These are phyloP conservation scores for Megaptera novaeangliae DNA, from an alignment of 2,113 vertebrate species.

Conservation along the genomic window DNA sequence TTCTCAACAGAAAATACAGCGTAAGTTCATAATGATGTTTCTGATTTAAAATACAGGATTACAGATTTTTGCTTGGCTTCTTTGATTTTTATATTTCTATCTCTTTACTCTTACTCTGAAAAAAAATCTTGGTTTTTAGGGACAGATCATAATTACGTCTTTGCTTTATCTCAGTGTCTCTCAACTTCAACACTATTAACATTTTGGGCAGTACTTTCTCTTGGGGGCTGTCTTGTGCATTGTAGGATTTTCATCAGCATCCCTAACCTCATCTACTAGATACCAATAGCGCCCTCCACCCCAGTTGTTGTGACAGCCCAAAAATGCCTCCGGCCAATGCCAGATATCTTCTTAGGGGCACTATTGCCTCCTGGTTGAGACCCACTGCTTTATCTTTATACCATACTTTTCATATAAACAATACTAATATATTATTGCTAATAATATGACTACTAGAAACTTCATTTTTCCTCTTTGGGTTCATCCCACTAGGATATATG, in stretches of 20 bases:
- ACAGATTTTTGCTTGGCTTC: not conserved
- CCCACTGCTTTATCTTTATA: not conserved
- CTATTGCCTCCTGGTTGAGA: not conserved
- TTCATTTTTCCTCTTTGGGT: not conserved
- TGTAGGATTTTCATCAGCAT: not conserved
- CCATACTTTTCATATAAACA: not conserved
- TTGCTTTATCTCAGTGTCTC: not conserved
- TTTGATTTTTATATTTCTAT: not conserved
- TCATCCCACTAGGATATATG: not conserved
- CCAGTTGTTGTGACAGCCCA: not conserved
- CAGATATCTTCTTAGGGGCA: not conserved
- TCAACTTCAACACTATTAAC: not conserved
- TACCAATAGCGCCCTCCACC: not conserved
- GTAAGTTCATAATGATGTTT: not conserved
- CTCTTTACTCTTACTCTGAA: not conserved
- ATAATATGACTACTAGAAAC: not conserved
- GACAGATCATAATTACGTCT: not conserved
- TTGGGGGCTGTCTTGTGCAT: not conserved
- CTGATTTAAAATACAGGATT: not conserved
- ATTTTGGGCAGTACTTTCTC: not conserved
- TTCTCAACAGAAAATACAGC: not conserved
- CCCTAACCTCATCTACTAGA: not conserved
- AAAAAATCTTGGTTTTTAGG: not conserved
- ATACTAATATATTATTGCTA: not conserved
- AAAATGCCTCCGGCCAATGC: not conserved